phyloP scores from a whole-genome alignment of 2,888 invertebrate genomes.

The Brachynemurus nebulosus region DNA sequence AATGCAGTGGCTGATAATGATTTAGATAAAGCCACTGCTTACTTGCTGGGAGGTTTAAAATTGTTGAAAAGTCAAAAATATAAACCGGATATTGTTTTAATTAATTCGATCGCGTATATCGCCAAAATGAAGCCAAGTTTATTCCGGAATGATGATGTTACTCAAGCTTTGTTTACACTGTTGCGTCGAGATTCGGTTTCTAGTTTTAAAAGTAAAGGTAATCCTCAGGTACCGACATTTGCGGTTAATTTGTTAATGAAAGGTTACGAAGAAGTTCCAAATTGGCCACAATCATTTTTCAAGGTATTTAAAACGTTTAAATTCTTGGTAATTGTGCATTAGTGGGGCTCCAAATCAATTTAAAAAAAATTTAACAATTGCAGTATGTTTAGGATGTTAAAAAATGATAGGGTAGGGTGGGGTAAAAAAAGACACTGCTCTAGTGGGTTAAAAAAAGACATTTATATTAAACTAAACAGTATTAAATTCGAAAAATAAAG shows the following conservation, averaged over 20 bases:
- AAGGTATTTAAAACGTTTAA: slow-evolving; percentile 47
- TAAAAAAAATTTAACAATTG: too few species aligned
- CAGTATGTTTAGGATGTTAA: too few species aligned
- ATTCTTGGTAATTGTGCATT: background rate
- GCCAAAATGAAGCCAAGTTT: slow-evolving; percentile 66
- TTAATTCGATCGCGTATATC: slow-evolving; percentile 63
- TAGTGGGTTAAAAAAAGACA: background rate
- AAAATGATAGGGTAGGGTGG: too few species aligned
- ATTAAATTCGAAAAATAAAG: too few species aligned
- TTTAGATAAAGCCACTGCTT: slow-evolving; percentile 58
- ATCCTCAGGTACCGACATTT: slow-evolving; percentile 64
- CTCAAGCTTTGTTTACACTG: slow-evolving; percentile 66
- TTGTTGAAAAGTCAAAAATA: slow-evolving; percentile 60
- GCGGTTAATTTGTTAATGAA: slow-evolving; percentile 73
- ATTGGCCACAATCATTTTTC: slow-evolving; percentile 87
- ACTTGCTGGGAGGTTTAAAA: slow-evolving; percentile 81
- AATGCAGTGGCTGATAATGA: slow-evolving; percentile 67
- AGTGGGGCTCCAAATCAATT: too few species aligned
- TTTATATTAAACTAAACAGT: too few species aligned
- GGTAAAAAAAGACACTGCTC: too few species aligned
- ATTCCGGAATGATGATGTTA: slow-evolving; percentile 60
- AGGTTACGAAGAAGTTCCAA: slow-evolving; percentile 65
- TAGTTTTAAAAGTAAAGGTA: slow-evolving; percentile 60
- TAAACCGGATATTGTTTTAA: slow-evolving; percentile 69
- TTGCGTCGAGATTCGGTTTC: slow-evolving; percentile 54